These are phyloP conservation scores for Nesoenas mayeri DNA, from an alignment of 2,113 vertebrate species.

Conservation along the genomic window DNA sequence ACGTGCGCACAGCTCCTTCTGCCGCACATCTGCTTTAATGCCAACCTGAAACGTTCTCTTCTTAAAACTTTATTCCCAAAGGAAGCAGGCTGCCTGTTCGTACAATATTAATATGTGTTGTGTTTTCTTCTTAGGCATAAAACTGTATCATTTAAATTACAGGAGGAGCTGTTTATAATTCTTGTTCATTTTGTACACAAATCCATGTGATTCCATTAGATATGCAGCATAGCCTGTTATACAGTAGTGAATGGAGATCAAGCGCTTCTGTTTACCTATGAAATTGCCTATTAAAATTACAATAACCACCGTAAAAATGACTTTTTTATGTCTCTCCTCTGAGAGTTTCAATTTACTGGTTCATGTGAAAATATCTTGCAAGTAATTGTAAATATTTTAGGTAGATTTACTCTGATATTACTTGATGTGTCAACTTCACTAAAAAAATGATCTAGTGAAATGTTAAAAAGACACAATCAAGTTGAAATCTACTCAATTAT, in stretches of 20 bases:
- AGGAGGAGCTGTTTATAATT: constrained; percentile 65
- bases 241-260: constrained; percentile 68
- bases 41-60: background rate
- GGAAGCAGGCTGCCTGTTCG: background rate
- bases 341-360: constrained; percentile 60
- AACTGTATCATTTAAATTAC: constrained; percentile 41
- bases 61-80: constrained; percentile 19
- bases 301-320: constrained; percentile 65
- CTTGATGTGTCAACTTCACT: constrained; percentile 29
- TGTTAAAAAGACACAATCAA: constrained; percentile 41
- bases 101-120: background rate
- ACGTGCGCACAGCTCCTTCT: constrained; percentile 32
- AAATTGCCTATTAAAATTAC: constrained; percentile 68
- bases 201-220: constrained; percentile 60
- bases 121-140: constrained; percentile 42
- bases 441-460: constrained; percentile 17
- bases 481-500: constrained; percentile 42
- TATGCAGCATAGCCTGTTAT: constrained; percentile 59
- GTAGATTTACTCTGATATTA: constrained; percentile 61
- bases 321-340: constrained; percentile 57
- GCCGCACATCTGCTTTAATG: constrained; percentile 43
- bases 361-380: constrained; percentile 21
- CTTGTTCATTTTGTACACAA: constrained; percentile 66
- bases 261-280: constrained; percentile 71
- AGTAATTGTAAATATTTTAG: constrained; percentile 63